A percentile compares a stretch with the other conserved stretches of the same genome.
Evolutionary conservation across 2,888 invertebrate species (phyloP).

Genomic region (Aphelenchoides bicaudatus): DNA sequence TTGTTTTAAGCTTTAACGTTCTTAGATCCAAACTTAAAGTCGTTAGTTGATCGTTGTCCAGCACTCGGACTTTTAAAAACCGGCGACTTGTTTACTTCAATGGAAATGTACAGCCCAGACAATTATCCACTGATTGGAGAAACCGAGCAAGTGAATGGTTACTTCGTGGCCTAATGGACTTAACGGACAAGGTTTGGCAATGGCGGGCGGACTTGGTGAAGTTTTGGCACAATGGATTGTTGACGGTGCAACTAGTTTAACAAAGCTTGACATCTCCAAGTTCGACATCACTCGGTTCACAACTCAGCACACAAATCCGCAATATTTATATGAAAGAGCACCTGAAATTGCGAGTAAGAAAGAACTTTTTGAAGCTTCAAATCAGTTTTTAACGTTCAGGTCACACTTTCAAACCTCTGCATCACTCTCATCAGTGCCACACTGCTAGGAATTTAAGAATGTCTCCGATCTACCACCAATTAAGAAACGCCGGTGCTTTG

Average conservation of each 20-base stretch:
- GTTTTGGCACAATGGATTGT: conserved; percentile 79
- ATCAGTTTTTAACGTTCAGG: conserved; percentile 29
- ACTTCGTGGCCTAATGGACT: conserved; percentile 89
- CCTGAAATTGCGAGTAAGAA: conserved; percentile 81
- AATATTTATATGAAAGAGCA: conserved; percentile 83
- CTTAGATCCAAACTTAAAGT: conserved; percentile 74
- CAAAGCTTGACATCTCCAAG: conserved; percentile 73
- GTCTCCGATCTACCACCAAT: conserved; percentile 87
- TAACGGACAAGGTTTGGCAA: conserved; percentile 90
- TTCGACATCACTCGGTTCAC: conserved; percentile 83
- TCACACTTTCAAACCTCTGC: conserved; percentile 62
- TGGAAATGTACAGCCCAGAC: conserved; percentile 93
- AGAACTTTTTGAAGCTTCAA: background rate
- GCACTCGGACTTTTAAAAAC: conserved; percentile 72
- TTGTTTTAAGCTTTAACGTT: conserved; percentile 21
- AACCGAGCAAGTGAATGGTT: conserved; percentile 83
- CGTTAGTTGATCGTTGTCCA: conserved; percentile 79
- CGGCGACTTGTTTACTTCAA: conserved; percentile 78
- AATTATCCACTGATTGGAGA: conserved; percentile 92
- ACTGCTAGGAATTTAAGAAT: conserved; percentile 75
- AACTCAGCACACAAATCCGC: conserved; percentile 87
- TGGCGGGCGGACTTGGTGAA: conserved; percentile 89
- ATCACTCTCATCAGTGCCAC: conserved; percentile 79
- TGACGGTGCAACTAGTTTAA: conserved; percentile 66
- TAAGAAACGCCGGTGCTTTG: conserved; percentile 82